Evolutionary conservation across 2,888 invertebrate genomes (phyloP).

Genomic region (Lasioglossum oenotherae): DNA sequence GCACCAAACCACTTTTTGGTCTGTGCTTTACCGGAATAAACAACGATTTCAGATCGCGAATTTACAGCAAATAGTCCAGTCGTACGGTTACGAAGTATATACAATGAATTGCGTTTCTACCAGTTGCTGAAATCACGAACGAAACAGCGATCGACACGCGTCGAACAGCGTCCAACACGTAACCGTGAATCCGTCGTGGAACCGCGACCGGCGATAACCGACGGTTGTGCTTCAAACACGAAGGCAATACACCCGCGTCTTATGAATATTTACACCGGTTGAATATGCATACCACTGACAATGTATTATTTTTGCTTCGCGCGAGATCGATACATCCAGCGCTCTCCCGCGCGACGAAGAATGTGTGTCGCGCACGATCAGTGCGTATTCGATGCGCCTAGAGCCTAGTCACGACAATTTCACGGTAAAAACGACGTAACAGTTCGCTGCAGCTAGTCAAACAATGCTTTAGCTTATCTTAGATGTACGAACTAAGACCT

Average conservation of each 20-base stretch:
- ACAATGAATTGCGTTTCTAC: neutral
- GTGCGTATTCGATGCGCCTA: neutral
- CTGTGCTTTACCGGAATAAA: neutral
- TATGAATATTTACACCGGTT: conserved; percentile 82
- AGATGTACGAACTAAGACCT: too few species aligned
- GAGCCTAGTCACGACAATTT: neutral
- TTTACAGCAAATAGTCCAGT: neutral
- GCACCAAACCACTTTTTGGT: neutral
- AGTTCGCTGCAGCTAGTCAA: neutral
- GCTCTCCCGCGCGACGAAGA: conserved; percentile 44
- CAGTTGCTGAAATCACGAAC: neutral
- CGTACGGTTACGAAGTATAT: too few species aligned
- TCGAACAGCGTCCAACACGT: conserved; percentile 17
- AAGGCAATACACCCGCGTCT: conserved; percentile 75
- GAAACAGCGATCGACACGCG: neutral
- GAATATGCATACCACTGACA: conserved; percentile 81
- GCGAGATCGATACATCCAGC: conserved; percentile 81
- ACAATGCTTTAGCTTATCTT: neutral
- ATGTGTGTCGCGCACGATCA: conserved; percentile 25
- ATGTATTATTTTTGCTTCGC: conserved; percentile 82
- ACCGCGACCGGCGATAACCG: conserved; percentile 46
- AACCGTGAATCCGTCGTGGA: conserved; percentile 27
- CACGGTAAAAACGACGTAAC: neutral
- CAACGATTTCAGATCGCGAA: neutral
- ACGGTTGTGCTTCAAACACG: conserved; percentile 68